Evolutionary conservation across 2,888 invertebrate species (phyloP), one percentile per base, ranked within the genome.

Genomic region (Gari tellinella): DNA sequence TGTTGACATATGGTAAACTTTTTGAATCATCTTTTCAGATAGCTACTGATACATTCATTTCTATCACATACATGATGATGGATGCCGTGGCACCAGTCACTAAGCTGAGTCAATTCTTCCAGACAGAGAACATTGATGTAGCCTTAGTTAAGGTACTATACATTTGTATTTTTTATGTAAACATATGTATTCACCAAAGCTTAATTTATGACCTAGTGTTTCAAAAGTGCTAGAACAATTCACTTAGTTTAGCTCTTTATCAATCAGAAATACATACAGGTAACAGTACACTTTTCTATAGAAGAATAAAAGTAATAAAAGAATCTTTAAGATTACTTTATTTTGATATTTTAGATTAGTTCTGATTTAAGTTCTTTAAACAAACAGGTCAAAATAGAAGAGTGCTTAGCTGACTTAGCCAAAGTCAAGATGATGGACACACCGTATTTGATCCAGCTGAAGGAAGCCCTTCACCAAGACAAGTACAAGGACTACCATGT

Each of bases 1-100:
- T 31, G 31, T 15, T 37, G 10, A 8, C 17, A 55, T 55, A 37
- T 40, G 2, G 12, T 12, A 12, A 17, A 48, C 48, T 19, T 19
- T 21, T 14, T 1, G 15, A 12, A 3, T 53, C 26, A 26, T 41
- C 7, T 15, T 37, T 63, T 52, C 63, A 63, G 63, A 72, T 72
- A 1, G 58, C 63, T 7, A 66, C 63, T 5, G 63, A 72, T 31
- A 56, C 15, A 4, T 75, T 76, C 40, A 40, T 72, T 1, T 23
- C 45, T 5, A 58, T 46, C 4, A 69, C 63, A n/a, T 69, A 77
- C 46, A 31, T 73, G 55, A 46, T 73, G 55, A 73, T 68, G 72
- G 77, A 72, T 72, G 72, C 72, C 12, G 68, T 72, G 77, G 72
- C 68, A 15, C 72, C 72, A 37, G 60, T 73, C 12, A 77, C 66